Conservation (phyloP, 2,888 invertebrate species). For the Dryadula phaetusa region DNA sequence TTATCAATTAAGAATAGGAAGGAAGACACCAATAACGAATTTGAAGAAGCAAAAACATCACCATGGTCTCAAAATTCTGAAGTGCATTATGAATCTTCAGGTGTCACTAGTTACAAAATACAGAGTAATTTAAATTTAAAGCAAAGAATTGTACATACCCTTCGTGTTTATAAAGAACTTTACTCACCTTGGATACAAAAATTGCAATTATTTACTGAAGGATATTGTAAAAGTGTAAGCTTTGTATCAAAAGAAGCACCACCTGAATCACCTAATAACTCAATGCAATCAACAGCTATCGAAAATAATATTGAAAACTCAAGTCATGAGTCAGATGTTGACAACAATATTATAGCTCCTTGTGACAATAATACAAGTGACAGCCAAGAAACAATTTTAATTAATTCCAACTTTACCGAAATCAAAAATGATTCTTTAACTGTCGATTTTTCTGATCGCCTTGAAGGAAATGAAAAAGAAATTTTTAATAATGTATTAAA, state of each 20-base stretch:
- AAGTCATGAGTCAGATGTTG: background rate
- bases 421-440: background rate
- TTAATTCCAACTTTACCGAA: background rate
- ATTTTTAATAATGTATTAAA: background rate
- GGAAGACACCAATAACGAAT: background rate
- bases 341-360: background rate
- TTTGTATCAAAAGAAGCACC: constrained; percentile 18
- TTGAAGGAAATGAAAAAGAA: constrained; percentile 3
- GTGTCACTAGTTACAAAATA: background rate
- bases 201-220: constrained; percentile 58
- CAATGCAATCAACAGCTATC: background rate
- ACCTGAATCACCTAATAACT: background rate
- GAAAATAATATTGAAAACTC: background rate
- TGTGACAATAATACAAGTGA: background rate
- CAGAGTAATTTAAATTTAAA: background rate
- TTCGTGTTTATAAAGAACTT: constrained; percentile 58
- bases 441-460: background rate
- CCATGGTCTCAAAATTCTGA: background rate
- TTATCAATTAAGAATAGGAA: background rate
- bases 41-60: background rate
- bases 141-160: background rate
- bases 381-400: background rate
- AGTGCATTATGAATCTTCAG: background rate
- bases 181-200: constrained; percentile 72
- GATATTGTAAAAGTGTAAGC: constrained; percentile 44